phyloP scores from a whole-genome alignment of 1,140 invertebrate species.

The Nymphalis io region DNA sequence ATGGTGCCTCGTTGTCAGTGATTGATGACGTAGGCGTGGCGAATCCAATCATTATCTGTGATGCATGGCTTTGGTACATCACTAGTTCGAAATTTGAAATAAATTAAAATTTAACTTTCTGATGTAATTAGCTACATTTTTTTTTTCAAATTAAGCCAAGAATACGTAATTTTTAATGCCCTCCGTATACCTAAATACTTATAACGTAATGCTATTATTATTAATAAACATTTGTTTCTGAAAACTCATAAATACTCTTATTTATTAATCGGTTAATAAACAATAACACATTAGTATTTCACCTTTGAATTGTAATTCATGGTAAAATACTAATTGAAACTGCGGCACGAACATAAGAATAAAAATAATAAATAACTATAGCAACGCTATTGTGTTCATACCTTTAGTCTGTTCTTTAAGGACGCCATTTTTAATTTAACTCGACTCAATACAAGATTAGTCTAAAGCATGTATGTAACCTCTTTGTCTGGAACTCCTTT shows the following conservation, averaged over 20 bases:
- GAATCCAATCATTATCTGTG: conserved; percentile 79
- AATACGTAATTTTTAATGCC: neutral
- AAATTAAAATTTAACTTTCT: conserved; percentile 22
- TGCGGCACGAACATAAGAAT: neutral
- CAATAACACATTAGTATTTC: no score
- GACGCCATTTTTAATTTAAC: conserved; percentile 7
- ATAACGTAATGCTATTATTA: no score
- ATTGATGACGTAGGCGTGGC: conserved; percentile 79
- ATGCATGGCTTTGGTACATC: conserved; percentile 75
- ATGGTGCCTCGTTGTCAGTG: conserved; percentile 59
- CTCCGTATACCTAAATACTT: neutral
- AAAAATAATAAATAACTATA: conserved; percentile 3
- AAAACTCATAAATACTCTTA: no score
- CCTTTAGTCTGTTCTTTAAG: conserved; percentile 4
- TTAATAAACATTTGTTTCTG: no score
- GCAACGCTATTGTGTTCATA: neutral
- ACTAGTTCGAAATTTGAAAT: conserved; percentile 50
- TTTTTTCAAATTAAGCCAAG: neutral
- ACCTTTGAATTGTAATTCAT: neutral
- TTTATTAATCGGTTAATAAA: no score
- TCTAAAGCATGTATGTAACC: conserved; percentile 19
- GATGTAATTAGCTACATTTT: neutral
- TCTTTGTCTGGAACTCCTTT: conserved; percentile 14
- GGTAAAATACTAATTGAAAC: neutral
- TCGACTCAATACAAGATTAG: conserved; percentile 16